Conservation (phyloP, 2,888 invertebrate genomes). For the Therioaphis trifolii region DNA sequence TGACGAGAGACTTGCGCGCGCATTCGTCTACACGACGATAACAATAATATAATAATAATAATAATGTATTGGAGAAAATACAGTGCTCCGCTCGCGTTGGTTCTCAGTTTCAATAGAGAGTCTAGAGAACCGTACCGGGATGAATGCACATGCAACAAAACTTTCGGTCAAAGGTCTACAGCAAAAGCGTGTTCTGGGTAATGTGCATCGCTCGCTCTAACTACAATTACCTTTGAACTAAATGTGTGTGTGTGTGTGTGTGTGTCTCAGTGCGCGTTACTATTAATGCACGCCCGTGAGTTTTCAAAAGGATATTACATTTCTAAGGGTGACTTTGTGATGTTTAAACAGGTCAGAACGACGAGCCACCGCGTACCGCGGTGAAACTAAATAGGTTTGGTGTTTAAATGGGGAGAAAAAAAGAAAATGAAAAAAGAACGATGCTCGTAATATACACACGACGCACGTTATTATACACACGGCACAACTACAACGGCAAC, state of each 20-base stretch:
- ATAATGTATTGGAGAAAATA: neutral
- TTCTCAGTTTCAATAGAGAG: too few species aligned
- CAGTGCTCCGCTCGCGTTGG: neutral
- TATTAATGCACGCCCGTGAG: neutral
- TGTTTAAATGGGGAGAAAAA: neutral
- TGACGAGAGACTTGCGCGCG: neutral
- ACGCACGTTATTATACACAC: neutral
- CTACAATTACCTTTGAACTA: conserved; percentile 15
- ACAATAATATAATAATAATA: neutral
- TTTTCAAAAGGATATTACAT: neutral
- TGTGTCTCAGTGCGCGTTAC: neutral
- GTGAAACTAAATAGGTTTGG: neutral
- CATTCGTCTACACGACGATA: too few species aligned
- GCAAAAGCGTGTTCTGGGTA: conserved; percentile 11
- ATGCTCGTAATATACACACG: neutral
- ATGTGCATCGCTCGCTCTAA: neutral
- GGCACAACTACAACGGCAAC: too few species aligned
- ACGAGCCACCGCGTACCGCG: neutral
- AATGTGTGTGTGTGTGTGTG: neutral
- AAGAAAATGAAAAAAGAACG: neutral
- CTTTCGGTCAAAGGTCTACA: neutral
- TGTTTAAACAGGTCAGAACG: neutral
- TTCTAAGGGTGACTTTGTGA: neutral
- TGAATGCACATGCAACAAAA: neutral
- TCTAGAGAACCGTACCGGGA: neutral